A percentile compares a stretch with the other conserved stretches of the same genome.
These are phyloP conservation scores for Smittia aterrima DNA, from an alignment of 2,888 invertebrate species.

Conservation along the genomic window DNA sequence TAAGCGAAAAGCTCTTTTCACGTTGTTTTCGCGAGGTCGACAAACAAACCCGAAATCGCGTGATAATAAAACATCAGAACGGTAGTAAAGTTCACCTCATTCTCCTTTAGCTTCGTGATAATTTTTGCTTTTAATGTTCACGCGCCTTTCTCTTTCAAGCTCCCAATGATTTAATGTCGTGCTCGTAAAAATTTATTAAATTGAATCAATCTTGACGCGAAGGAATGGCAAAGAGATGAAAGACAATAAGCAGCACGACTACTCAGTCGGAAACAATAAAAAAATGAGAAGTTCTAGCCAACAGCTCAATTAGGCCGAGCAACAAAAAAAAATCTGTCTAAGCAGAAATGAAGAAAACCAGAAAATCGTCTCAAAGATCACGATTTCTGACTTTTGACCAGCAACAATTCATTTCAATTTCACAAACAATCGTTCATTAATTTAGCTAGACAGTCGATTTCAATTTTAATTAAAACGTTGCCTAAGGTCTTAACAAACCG, in stretches of 20 bases:
- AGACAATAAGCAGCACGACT: not conserved
- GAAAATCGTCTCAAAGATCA: not conserved
- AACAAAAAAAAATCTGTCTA: not conserved
- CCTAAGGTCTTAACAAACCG: not conserved
- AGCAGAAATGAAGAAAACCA: not conserved
- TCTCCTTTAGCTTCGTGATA: not conserved
- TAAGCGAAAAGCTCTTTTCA: not conserved
- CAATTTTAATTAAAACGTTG: not conserved
- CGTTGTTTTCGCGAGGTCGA: not conserved
- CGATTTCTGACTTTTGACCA: not conserved
- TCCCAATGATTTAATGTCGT: not conserved
- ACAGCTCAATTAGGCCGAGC: not conserved
- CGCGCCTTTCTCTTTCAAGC: not conserved
- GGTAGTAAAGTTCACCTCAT: slow-evolving; percentile 7
- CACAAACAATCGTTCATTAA: not conserved
- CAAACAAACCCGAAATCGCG: slow-evolving; percentile 12
- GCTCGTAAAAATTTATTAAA: slow-evolving; percentile 22
- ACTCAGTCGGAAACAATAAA: not conserved
- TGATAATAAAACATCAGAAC: slow-evolving; percentile 20
- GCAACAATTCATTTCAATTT: not conserved
- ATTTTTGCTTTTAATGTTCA: not conserved
- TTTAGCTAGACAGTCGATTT: not conserved
- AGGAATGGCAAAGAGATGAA: slow-evolving; percentile 2
- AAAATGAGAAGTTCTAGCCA: not conserved
- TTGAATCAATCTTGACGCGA: slow-evolving; percentile 10